Evolutionary conservation across 2,797 vertebrate genomes (phyloP), one percentile per base, ranked within the genome.

Genomic region (Hypotaenidia philippensis): DNA sequence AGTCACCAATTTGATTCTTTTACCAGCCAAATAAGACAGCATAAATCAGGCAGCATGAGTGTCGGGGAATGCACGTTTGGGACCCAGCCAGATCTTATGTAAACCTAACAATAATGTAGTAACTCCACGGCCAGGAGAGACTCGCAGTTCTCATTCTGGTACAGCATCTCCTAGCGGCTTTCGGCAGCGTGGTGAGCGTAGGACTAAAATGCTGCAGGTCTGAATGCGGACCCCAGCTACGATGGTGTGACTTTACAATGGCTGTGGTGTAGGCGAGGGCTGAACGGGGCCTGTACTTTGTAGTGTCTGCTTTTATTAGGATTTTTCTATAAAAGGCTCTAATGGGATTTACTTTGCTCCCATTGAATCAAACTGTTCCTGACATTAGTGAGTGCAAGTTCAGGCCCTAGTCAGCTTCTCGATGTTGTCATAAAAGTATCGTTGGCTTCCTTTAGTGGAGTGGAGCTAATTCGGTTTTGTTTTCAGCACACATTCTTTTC

Each of bases 311-410:
- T 79, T 90, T 90, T 96, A 93, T 96, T 93, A 89, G 90, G 83
- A 53, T 57, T 95, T 93, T 94, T 89, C 83, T 90, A 69, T 89
- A 77, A 95, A 93, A 90, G 92, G n/a, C 88, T 90, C 49, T 95
- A 97, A 96, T 89, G 83, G 94, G 96, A 96, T 93, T 96, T 92
- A 88, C 79, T 90, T 93, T 89, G 80, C 91, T 97, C 53, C 74
- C 57, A 94, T 93, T 94, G 92, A 94, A 94, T 94, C 76, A 89
- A 87, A 90, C 80, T 93, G 81, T 83, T 95, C 77, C 78, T 95
- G 92, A 94, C 93, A 92, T 94, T 74, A 94, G 80, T 31, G 78
- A 93, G 95, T 92, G 74, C 93, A 91, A 95, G 87, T 90, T 92
- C 79, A 93, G 89, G 72, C 71, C 78, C 72, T 77, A 76, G 83